phyloP scores from a whole-genome alignment of 2,113 vertebrate genomes.

The Dicentrarchus labrax region DNA sequence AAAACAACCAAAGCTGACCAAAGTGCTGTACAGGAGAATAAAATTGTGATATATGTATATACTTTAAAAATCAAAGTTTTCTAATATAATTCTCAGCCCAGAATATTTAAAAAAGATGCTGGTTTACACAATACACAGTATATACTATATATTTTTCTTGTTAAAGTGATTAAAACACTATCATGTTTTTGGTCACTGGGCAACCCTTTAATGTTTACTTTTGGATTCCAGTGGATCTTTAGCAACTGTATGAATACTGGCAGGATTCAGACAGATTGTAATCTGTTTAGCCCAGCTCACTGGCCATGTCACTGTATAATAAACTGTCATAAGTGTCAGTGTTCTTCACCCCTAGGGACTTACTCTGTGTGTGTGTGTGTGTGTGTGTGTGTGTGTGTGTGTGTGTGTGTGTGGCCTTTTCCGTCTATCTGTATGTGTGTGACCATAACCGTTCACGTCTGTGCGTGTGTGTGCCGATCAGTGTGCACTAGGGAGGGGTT shows the following conservation, averaged over 20 bases:
- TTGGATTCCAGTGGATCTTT: conserved; percentile 17
- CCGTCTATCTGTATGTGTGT: conserved; percentile 23
- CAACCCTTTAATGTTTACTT: conserved; percentile 20
- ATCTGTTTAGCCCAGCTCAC: conserved; percentile 72
- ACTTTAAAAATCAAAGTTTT: not conserved
- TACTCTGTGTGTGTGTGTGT: not conserved
- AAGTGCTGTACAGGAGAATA: too few relatives aligned
- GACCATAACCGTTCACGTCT: not conserved
- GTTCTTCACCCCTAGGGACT: conserved; percentile 59
- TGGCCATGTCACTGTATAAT: conserved; percentile 72
- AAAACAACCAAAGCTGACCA: too few relatives aligned
- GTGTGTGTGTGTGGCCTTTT: not conserved
- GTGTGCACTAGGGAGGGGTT: not conserved
- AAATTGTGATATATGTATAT: not conserved
- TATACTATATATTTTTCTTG: not conserved
- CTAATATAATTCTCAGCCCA: not conserved
- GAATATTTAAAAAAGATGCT: not conserved
- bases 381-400: not conserved
- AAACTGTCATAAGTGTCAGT: conserved; percentile 76
- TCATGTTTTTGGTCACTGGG: not conserved
- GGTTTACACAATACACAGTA: not conserved
- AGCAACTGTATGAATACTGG: conserved; percentile 46
- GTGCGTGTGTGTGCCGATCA: not conserved
- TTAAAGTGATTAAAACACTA: not conserved
- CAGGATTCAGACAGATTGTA: conserved; percentile 65